phyloP scores from a whole-genome alignment of 1,140 invertebrate species.

The Hypothenemus hampei region DNA sequence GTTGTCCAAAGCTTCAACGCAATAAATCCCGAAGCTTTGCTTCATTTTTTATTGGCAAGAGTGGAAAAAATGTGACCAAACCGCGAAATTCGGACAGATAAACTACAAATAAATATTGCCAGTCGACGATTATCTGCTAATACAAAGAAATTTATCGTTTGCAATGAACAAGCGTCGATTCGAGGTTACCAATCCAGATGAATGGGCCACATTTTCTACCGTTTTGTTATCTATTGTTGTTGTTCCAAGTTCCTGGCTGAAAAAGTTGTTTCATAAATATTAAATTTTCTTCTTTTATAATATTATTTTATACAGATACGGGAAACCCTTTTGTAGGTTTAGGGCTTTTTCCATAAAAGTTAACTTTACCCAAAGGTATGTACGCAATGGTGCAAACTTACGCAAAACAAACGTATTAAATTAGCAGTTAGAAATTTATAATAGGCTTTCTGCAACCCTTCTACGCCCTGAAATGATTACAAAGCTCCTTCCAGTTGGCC shows the following conservation, averaged over 20 bases:
- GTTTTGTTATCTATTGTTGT: slow-evolving; percentile 25
- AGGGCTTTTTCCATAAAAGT: background rate
- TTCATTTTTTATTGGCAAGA: background rate
- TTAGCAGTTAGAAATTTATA: slow-evolving; percentile 25
- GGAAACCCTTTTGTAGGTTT: background rate
- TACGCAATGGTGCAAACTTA: slow-evolving; percentile 2
- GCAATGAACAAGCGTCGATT: slow-evolving; percentile 27
- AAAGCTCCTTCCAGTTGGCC: slow-evolving; percentile 18
- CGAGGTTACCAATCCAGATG: slow-evolving; percentile 20
- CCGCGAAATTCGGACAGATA: slow-evolving; percentile 12
- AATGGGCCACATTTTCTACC: slow-evolving; percentile 22
- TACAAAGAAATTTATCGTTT: slow-evolving; percentile 27
- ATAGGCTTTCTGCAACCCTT: slow-evolving; percentile 24
- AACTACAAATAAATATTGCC: slow-evolving; percentile 25
- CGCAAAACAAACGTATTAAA: slow-evolving; percentile 25
- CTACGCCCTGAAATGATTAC: slow-evolving; percentile 17
- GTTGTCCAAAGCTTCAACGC: background rate
- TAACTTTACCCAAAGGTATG: background rate
- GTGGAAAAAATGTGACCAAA: slow-evolving; percentile 9
- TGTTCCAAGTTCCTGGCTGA: slow-evolving; percentile 7
- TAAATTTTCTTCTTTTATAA: too few relatives aligned
- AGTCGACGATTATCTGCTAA: slow-evolving; percentile 22
- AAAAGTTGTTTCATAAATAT: too few relatives aligned
- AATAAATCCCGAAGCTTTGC: slow-evolving; percentile 5
- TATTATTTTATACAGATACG: too few relatives aligned